A percentile compares a stretch with the other conserved stretches of the same genome.
Conservation (phyloP, 1,140 invertebrate species). For the Lethocerus indicus region DNA sequence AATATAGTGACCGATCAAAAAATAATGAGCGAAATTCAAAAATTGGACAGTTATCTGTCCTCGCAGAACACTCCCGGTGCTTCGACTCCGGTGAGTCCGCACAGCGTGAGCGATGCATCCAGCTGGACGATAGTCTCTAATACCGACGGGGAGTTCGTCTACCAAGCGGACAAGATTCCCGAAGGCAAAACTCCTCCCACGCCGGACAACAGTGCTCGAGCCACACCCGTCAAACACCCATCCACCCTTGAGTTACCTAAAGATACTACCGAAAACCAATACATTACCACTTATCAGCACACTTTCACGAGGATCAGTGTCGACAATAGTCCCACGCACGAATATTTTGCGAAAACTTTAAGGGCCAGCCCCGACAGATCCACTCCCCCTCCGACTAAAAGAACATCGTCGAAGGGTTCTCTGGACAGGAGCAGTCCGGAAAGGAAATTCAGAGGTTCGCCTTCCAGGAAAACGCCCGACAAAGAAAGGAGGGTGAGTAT, state of each 20-base stretch:
- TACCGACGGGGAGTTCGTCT: constrained; percentile 14
- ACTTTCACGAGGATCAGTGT: constrained; percentile 40
- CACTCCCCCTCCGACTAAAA: constrained; percentile 25
- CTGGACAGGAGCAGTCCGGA: constrained; percentile 19
- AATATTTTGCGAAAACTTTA: constrained; percentile 48
- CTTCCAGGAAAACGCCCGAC: constrained; percentile 10
- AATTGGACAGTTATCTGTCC: constrained; percentile 20
- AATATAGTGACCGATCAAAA: constrained; percentile 18
- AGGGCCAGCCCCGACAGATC: constrained; percentile 32
- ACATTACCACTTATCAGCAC: constrained; percentile 37
- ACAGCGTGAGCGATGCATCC: constrained; percentile 13
- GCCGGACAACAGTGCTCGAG: neutral
- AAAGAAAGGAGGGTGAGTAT: constrained; percentile 17
- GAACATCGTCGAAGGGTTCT: constrained; percentile 24
- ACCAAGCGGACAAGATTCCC: neutral
- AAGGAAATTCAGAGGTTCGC: constrained; percentile 10
- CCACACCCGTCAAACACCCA: constrained; percentile 11
- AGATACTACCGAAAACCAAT: constrained; percentile 26
- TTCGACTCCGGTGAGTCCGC: constrained; percentile 16
- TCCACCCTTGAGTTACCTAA: constrained; percentile 14
- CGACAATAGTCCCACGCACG: constrained; percentile 45
- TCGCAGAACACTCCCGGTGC: constrained; percentile 15
- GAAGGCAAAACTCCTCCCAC: neutral
- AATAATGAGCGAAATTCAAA: constrained; percentile 21
- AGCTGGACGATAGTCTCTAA: constrained; percentile 18